These are phyloP conservation scores for Anthophora plumipes DNA, from an alignment of 2,888 invertebrate species.

Conservation along the genomic window DNA sequence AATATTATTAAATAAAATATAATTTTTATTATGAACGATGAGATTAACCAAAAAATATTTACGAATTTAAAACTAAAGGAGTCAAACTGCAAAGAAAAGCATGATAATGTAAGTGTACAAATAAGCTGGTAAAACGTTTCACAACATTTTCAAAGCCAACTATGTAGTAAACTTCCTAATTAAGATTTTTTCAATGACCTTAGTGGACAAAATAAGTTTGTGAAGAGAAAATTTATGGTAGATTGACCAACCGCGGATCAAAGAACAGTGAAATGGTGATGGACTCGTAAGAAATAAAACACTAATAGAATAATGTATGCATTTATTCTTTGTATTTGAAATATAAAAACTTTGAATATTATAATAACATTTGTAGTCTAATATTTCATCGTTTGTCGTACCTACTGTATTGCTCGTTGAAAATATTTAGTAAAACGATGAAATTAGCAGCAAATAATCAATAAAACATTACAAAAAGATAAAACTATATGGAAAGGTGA, in stretches of 20 bases:
- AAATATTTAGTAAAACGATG: neutral
- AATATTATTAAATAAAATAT: neutral
- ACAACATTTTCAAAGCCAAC: neutral
- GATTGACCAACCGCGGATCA: neutral
- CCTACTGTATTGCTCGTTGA: too few relatives aligned
- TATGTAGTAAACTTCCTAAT: slow-evolving; percentile 21
- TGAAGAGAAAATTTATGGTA: slow-evolving; percentile 10
- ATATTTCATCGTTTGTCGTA: too few relatives aligned
- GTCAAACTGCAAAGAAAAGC: neutral
- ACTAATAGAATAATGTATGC: slow-evolving; percentile 5
- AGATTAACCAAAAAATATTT: neutral
- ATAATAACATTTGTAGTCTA: too few relatives aligned
- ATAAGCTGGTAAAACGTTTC: neutral
- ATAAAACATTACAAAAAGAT: neutral
- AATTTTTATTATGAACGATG: too few relatives aligned
- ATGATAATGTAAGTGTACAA: neutral
- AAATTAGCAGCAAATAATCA: neutral
- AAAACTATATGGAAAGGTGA: neutral
- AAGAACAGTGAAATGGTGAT: neutral
- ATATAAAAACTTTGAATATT: too few relatives aligned
- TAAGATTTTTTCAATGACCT: slow-evolving; percentile 21
- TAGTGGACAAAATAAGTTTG: neutral
- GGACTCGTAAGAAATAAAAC: slow-evolving; percentile 20
- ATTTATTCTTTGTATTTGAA: too few relatives aligned
- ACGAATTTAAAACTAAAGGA: neutral